Conservation (phyloP, 2,797 vertebrate genomes). For the Rhinatrema bivittatum region DNA sequence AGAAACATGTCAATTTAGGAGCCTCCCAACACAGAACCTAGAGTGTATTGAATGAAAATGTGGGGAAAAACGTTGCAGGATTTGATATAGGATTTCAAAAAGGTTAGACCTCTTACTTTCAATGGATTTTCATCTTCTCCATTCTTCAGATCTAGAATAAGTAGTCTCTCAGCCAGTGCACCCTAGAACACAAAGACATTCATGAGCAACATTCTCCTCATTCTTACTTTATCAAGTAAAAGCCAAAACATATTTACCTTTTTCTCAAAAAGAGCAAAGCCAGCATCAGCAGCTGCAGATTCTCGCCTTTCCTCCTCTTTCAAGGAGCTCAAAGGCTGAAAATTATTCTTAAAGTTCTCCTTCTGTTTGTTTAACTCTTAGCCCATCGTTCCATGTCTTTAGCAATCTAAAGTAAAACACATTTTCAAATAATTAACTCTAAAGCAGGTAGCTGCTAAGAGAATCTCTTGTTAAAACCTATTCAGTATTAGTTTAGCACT, state of each 20-base stretch:
- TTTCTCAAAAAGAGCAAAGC: constrained; percentile 92
- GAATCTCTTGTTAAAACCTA: too few relatives aligned
- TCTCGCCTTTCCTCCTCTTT: constrained; percentile 83
- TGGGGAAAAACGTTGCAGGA: neutral
- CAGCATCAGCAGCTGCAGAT: constrained; percentile 90
- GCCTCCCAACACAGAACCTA: too few relatives aligned
- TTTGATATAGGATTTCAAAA: neutral
- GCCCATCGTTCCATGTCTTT: constrained; percentile 99
- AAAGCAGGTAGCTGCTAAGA: too few relatives aligned
- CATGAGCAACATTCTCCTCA: too few relatives aligned
- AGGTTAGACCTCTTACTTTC: constrained; percentile 60
- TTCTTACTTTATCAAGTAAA: too few relatives aligned
- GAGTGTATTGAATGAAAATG: too few relatives aligned
- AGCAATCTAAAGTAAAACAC: constrained; percentile 82
- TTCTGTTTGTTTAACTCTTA: constrained; percentile 98
- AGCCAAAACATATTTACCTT: too few relatives aligned
- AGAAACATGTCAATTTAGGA: too few relatives aligned
- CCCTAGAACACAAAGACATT: constrained; percentile 40
- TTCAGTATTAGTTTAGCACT: too few relatives aligned
- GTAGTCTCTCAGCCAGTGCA: constrained; percentile 73
- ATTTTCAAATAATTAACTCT: too few relatives aligned
- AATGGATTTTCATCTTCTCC: constrained; percentile 77
- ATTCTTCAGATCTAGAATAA: constrained; percentile 72
- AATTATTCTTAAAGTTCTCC: constrained; percentile 92
- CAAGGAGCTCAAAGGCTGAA: constrained; percentile 80